Percentiles rank a stretch among this genome's conserved stretches.
phyloP scores from a whole-genome alignment of 2,797 vertebrate species.

The Molossus molossus region DNA sequence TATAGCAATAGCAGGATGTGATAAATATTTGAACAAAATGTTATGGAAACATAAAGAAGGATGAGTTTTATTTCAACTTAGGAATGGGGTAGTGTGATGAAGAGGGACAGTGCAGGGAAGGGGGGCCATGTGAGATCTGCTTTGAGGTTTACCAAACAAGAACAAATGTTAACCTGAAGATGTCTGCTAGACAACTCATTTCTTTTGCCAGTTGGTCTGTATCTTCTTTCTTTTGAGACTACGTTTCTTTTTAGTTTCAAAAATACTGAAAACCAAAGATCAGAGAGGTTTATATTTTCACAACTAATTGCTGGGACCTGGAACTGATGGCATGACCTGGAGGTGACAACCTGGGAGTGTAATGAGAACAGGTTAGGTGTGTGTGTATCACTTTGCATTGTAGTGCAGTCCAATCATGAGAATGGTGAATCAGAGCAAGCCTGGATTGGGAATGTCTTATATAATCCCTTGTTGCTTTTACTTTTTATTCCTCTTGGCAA shows the following conservation, averaged over 20 bases:
- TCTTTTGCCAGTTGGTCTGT: constrained; percentile 54
- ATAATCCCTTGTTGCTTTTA: not conserved
- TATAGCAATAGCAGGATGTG: not conserved
- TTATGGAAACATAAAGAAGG: constrained; percentile 46
- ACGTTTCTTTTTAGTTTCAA: constrained; percentile 63
- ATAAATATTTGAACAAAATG: constrained; percentile 64
- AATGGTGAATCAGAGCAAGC: constrained; percentile 55
- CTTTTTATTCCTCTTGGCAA: constrained; percentile 68
- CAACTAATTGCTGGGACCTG: constrained; percentile 32
- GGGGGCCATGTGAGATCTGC: not conserved
- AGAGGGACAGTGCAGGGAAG: not conserved
- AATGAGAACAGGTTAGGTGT: constrained; percentile 83
- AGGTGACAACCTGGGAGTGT: constrained; percentile 72
- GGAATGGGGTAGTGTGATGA: not conserved
- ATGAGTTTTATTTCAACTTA: not conserved
- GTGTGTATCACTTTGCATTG: constrained; percentile 79
- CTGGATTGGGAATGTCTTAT: constrained; percentile 5
- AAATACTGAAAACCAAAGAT: constrained; percentile 57
- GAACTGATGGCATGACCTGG: constrained; percentile 10
- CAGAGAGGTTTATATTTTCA: constrained; percentile 59
- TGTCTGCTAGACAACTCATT: constrained; percentile 15
- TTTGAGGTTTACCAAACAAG: constrained; percentile 58
- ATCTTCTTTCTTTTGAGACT: constrained; percentile 59
- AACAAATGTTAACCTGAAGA: constrained; percentile 34
- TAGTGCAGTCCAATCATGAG: constrained; percentile 78